Evolutionary conservation across 2,797 vertebrate species (phyloP).

Genomic region (Diceros bicornis): DNA sequence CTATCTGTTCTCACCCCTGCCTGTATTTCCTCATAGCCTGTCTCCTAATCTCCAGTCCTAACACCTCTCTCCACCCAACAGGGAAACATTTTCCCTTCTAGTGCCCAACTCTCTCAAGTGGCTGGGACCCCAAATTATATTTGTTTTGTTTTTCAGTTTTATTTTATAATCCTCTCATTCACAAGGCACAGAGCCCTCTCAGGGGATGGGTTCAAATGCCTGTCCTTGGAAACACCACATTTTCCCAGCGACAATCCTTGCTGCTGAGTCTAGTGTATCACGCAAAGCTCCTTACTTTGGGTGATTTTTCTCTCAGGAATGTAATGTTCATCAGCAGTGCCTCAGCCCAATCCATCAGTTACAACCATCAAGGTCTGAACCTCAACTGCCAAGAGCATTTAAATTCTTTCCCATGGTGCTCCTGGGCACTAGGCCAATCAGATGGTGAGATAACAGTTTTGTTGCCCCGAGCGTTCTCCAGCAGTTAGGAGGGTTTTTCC

Average conservation of each 20-base stretch:
- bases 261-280: not conserved
- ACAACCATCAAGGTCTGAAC: not conserved
- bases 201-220: not conserved
- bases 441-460: not conserved
- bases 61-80: not conserved
- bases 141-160: not conserved
- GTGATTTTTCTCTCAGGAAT: conserved; percentile 1
- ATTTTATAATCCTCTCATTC: not conserved
- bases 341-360: not conserved
- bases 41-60: not conserved
- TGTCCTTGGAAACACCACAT: not conserved
- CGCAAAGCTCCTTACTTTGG: not conserved
- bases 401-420: conserved; percentile 37
- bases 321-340: not conserved
- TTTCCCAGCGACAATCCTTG: not conserved
- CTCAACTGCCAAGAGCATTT: not conserved
- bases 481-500: not conserved
- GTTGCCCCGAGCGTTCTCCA: not conserved
- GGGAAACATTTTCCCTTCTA: not conserved
- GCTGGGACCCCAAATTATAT: not conserved
- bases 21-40: not conserved
- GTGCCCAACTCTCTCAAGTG: not conserved
- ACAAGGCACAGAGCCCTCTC: not conserved
- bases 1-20: not conserved
- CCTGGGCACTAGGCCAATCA: conserved; percentile 28